Base-by-base conservation (phyloP, 2,113 vertebrate genomes). In the Esox niger region DNA sequence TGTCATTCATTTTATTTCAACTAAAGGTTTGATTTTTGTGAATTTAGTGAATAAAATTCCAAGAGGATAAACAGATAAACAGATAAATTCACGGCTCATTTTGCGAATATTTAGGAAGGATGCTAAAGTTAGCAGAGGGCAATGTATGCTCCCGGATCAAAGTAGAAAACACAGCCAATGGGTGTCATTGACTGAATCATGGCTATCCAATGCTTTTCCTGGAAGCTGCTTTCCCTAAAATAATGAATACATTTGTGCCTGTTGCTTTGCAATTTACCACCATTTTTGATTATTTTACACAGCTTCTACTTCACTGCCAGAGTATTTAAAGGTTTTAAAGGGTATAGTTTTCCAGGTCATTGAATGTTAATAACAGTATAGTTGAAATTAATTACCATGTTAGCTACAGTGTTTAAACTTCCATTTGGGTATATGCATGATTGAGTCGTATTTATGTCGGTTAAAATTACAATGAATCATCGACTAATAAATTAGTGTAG, bases 301-400 rank as follows among this genome's bases (percentile, higher is more conserved):
- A n/a, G 2, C 31, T 23, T 3, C 2, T 20, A 8, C n/a, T 10
- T 33, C 26, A n/a, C 25, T 8, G 29, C 30, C 59, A 61, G 0
- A 32, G 13, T 4, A 2, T 23, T n/a, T 61, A 2, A 8, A 11
- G 10, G 11, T 32, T 59, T 17, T 20, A 20, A 31, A 26, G 4
- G 20, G 13, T 61, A 61, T 61, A 8, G 59, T 33, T 61, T 61
- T 61, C 32, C 31, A 32, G 33, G 32, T 33, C 2, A 35, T 35
- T 21, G 33, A 20, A 33, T 61, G 38, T 61, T 23, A 4, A 27
- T 56, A 4, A 3, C 30, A 27, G 6, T 33, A 20, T n/a, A 61
- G 59, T 30, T 61, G 29, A 61, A 33, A 61, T 32, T 11, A 61
- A 61, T 33, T 6, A 61, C 31, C 30, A 33, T 31, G n/a, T 49